Evolutionary conservation across 2,113 vertebrate species (phyloP).

Genomic region (Phodopus roborovskii): DNA sequence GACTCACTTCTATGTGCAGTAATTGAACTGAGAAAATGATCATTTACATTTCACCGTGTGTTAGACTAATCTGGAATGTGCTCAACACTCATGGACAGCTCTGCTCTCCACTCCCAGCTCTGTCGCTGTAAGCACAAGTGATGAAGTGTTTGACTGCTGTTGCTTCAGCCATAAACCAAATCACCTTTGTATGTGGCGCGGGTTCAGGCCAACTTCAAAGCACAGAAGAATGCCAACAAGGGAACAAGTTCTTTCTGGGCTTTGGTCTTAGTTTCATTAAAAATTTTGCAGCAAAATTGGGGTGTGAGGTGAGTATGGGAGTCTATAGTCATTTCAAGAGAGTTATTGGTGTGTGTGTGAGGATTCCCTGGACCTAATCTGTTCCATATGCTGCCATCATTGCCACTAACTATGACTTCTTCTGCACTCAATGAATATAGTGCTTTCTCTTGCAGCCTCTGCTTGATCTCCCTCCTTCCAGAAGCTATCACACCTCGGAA

Average conservation of each 20-base stretch:
- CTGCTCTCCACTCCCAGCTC: neutral
- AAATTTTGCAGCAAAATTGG: neutral
- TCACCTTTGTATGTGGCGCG: neutral
- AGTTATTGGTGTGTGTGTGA: neutral
- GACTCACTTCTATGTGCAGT: neutral
- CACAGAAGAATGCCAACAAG: neutral
- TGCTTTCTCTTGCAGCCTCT: neutral
- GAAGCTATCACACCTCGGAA: neutral
- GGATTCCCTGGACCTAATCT: neutral
- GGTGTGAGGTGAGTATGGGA: neutral
- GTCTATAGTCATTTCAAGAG: slow-evolving; percentile 16
- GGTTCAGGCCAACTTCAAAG: neutral
- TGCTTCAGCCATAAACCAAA: neutral
- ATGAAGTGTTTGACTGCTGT: neutral
- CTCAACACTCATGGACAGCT: neutral
- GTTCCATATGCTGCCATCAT: neutral
- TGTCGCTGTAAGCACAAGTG: neutral
- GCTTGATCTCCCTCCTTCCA: neutral
- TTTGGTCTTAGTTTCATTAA: neutral
- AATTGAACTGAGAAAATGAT: neutral
- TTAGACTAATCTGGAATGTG: neutral
- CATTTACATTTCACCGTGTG: neutral
- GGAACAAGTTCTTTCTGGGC: neutral
- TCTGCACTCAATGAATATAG: neutral
- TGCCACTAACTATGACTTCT: neutral